Evolutionary conservation across 2,888 invertebrate species (phyloP).

Genomic region (Cecidostiba fungosa): DNA sequence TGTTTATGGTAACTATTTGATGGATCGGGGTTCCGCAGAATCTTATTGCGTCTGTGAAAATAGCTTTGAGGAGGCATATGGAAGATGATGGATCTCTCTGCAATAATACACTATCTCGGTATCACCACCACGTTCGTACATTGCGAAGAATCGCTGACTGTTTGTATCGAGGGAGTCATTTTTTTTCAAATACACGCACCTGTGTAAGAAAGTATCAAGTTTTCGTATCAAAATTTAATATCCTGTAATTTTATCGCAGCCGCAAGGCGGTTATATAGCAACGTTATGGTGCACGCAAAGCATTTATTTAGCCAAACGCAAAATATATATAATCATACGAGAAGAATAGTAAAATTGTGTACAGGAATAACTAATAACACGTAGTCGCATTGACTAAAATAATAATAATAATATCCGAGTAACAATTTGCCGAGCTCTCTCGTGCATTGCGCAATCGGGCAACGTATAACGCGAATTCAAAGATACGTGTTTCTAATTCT

Average conservation of each 20-base stretch:
- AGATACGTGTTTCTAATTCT: neutral
- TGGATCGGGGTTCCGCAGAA: neutral
- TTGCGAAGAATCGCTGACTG: neutral
- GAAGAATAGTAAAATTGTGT: neutral
- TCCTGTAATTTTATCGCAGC: slow-evolving; percentile 28
- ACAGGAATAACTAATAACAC: neutral
- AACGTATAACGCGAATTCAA: neutral
- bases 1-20: neutral
- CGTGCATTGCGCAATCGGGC: neutral
- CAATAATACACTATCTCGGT: no score
- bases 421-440: neutral
- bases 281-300: neutral
- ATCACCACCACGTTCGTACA: neutral
- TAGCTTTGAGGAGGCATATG: neutral
- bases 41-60: neutral
- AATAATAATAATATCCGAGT: no score
- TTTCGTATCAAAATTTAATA: slow-evolving; percentile 34
- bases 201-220: neutral
- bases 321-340: neutral
- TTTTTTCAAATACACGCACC: neutral
- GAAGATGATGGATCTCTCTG: neutral
- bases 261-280: neutral
- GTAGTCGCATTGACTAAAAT: neutral
- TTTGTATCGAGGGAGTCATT: neutral
- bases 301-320: slow-evolving; percentile 1